Conservation (phyloP, 2,888 invertebrate genomes). For the Nephrotoma guestfalica region DNA sequence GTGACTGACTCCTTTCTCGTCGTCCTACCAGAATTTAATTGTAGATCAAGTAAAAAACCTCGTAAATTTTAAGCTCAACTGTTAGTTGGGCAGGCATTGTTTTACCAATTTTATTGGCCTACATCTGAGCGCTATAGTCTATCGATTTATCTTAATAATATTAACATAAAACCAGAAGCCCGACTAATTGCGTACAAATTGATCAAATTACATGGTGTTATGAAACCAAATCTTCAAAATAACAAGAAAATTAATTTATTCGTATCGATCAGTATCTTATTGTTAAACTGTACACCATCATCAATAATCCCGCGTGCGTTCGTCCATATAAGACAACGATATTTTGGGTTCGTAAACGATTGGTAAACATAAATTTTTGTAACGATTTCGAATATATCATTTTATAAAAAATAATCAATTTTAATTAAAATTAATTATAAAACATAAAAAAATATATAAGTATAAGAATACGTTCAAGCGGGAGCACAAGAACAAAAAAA, state of each 20-base stretch:
- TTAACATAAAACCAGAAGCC: not conserved
- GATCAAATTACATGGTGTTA: not conserved
- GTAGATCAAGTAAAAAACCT: too few species aligned
- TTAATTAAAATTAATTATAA: not conserved
- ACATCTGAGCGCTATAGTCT: too few species aligned
- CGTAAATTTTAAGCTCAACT: too few species aligned
- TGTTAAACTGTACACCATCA: not conserved
- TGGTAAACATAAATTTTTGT: not conserved
- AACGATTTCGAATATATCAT: not conserved
- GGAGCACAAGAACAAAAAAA: not conserved
- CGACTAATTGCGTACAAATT: not conserved
- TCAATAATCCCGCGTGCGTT: not conserved
- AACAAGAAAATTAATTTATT: not conserved
- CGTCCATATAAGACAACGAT: not conserved
- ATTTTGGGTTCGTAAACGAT: not conserved
- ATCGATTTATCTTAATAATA: not conserved
- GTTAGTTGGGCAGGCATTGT: too few species aligned
- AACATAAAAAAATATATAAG: not conserved
- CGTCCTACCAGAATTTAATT: too few species aligned
- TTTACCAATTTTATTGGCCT: too few species aligned
- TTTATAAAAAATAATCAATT: not conserved
- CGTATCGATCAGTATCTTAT: not conserved
- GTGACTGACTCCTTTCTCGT: too few species aligned
- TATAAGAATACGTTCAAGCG: not conserved
- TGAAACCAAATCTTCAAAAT: not conserved